Conservation (phyloP, 2,113 vertebrate species). For the Amblyopsis rosae region DNA sequence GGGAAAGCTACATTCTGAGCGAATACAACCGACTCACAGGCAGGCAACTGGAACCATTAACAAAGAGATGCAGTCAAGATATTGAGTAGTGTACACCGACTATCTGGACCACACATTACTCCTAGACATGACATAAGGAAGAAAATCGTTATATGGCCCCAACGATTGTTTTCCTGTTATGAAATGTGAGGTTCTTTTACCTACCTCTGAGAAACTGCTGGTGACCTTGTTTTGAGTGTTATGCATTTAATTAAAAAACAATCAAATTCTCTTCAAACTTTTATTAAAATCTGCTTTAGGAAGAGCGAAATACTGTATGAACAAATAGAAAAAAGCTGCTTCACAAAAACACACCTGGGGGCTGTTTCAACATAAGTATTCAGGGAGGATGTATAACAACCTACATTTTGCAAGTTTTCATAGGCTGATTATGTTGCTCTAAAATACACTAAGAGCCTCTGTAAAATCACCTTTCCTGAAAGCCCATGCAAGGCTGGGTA, state of each 20-base stretch:
- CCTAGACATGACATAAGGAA: too few species aligned
- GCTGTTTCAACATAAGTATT: constrained; percentile 9
- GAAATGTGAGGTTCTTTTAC: not conserved
- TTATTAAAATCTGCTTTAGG: constrained; percentile 76
- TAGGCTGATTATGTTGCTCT: not conserved
- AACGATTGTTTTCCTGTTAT: not conserved
- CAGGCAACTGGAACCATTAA: constrained; percentile 78
- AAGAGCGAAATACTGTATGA: constrained; percentile 61
- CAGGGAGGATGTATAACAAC: constrained; percentile 3
- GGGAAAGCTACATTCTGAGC: constrained; percentile 81
- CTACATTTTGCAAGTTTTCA: not conserved
- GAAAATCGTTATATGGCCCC: too few species aligned
- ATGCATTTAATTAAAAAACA: constrained; percentile 32
- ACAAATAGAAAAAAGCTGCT: constrained; percentile 60
- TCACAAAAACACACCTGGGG: constrained; percentile 51
- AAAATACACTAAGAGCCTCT: not conserved
- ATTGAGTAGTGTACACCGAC: constrained; percentile 30
- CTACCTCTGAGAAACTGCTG: not conserved
- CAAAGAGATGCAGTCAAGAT: constrained; percentile 55
- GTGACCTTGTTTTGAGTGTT: not conserved
- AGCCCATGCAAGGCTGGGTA: not conserved
- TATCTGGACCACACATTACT: not conserved
- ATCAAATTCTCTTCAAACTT: constrained; percentile 49
- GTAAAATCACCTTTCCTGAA: constrained; percentile 1
- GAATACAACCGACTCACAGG: constrained; percentile 81